Evolutionary conservation across 2,888 invertebrate species (phyloP), one percentile per base, ranked within the genome.

Genomic region (Rotaria magnacalcarata): DNA sequence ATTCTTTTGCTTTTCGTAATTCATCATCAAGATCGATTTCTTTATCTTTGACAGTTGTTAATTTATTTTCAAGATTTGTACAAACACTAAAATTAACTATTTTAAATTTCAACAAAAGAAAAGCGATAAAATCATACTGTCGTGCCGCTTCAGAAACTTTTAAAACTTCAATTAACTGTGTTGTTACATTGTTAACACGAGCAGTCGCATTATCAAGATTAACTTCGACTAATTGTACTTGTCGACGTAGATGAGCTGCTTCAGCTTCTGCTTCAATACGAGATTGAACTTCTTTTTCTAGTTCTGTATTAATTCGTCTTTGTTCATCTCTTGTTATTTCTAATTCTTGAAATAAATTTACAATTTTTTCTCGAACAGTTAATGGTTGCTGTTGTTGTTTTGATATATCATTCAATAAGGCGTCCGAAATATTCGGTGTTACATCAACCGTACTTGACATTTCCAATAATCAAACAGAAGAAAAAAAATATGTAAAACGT

Each of bases 11-110:
- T 47, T 24, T 19, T 47, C 80, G 7, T 47, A 80, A 47, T 47
- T 80, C 80, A 80, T 80, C 80, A n/a, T 80, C 80, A 24, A 80
- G n/a, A 47, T 80, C 80, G 19, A 80, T 80, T 80, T 80, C 80
- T 47, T 80, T 80, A n/a, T 80, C 80, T 80, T 80, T 80, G 4
- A 80, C 80, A 21, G 47, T 1, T 24, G 80, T 80, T n/a, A 80
- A n/a, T 47, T 80, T 80, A 14, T 47, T 80, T 47, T 80, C 80
- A 2, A 80, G n/a, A 80, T n/a, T 80, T 5, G 24, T 24, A n/a
- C 80, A 80, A 47, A 47, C 47, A 80, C 80, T 80, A 80, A 47
- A 80, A 80, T 52, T 52, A 52, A 52, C 14, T 11, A 14, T 52
- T 52, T 14, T 16, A 16, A 52, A 16, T 11, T 11, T 50, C 50